Conservation (phyloP, 35 echinoderm and acorn worm genomes). For the Stichopus chloronotus region DNA sequence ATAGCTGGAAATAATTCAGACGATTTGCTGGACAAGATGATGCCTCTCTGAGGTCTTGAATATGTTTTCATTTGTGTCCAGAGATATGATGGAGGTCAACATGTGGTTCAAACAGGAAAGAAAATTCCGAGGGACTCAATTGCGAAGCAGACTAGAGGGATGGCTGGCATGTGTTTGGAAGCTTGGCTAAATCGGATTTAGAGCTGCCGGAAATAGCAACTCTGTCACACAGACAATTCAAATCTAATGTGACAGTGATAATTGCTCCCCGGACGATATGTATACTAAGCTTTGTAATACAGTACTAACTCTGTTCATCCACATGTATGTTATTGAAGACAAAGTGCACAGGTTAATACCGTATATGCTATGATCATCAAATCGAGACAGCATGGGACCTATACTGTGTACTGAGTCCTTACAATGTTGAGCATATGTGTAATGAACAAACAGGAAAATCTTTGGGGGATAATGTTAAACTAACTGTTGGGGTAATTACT, state of each 20-base stretch:
- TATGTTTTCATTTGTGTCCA: too few relatives aligned
- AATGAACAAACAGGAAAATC: too few relatives aligned
- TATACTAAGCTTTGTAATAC: not conserved
- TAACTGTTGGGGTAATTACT: too few relatives aligned
- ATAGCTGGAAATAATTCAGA: too few relatives aligned
- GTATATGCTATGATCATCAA: not conserved
- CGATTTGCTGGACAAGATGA: too few relatives aligned
- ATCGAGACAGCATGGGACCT: too few relatives aligned
- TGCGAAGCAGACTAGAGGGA: not conserved
- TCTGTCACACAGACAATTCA: slow-evolving; percentile 9
- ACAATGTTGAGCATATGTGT: too few relatives aligned
- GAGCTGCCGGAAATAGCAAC: slow-evolving; percentile 28
- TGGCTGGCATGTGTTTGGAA: slow-evolving; percentile 8
- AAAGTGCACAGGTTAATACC: not conserved
- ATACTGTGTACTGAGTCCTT: too few relatives aligned
- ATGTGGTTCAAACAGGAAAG: too few relatives aligned
- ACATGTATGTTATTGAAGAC: slow-evolving; percentile 2
- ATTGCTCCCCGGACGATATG: slow-evolving; percentile 21
- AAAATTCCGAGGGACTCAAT: not conserved
- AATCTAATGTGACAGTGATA: slow-evolving; percentile 34
- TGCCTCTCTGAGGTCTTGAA: too few relatives aligned
- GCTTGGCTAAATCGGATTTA: not conserved
- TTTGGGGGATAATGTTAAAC: too few relatives aligned
- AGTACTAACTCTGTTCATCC: not conserved
- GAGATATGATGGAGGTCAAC: too few relatives aligned